Base-by-base conservation (phyloP, 2,113 vertebrate genomes). In the Porphyrio hochstetteri region DNA sequence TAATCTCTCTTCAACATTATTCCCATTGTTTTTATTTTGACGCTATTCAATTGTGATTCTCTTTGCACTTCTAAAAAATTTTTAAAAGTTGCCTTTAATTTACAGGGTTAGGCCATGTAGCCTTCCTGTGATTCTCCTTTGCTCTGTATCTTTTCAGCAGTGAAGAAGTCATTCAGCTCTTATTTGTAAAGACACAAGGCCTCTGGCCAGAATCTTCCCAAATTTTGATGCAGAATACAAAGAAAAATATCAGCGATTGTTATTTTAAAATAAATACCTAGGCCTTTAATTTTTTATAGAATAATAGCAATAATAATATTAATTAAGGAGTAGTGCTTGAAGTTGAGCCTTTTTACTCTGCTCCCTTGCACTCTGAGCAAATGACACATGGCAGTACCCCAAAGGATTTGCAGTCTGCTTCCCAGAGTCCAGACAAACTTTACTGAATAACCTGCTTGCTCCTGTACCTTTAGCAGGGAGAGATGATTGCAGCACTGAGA, bases 21-120 rank as follows among this genome's bases (percentile, higher is more conserved):
- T 86, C 69, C 13, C 13, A 25, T 35, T 90, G n/a, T 36, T 79
- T 93, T 70, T 80, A 70, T 94, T 91, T 82, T 70, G 55, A 5
- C 80, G 9, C 33, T 83, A 13, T 46, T 78, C 61, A 68, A 1
- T 25, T 48, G 13, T 38, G 38, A 38, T 59, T 85, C 31, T 70
- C 17, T 88, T 78, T 46, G 27, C 16, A 29, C 12, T 56, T 60
- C 10, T 21, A 79, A 80, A 69, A 64, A 17, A 17, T 4, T 27
- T 56, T 65, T 27, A 9, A 2, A 13, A 46, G 33, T 36, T 64
- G 3, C 72, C 67, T 42, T 61, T 76, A 33, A 36, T 75, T 35
- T 63, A n/a, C 13, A 50, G 17, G 56, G 35, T 65, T 77, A 64
- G 20, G 71, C 18, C 13, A 8, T 38, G 16, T 50, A 63, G 72